Base-by-base conservation (phyloP, 2,888 invertebrate species). In the Hypolimnas misippus region DNA sequence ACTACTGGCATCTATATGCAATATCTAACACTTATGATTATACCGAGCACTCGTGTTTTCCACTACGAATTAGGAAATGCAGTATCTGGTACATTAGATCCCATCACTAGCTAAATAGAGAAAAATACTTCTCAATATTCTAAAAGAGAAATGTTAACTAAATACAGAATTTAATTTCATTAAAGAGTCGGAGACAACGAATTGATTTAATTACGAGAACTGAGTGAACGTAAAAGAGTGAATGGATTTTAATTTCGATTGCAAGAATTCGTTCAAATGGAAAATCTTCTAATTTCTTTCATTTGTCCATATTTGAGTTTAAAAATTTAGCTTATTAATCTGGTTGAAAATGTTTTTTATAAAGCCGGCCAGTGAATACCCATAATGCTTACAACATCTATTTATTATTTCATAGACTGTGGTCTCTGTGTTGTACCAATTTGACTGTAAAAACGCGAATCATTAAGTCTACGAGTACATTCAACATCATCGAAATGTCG, bases 201-300 rank as follows among this genome's bases (percentile, higher is more conserved):
- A 61, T 40, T 61, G 31, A 61, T 54, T 55, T 61, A 55, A 49
- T 55, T 61, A 61, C 38, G 29, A 25, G 21, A 61, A 55, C 50
- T 38, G 50, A 61, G 50, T 61, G 55, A 55, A 55, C 49, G 35
- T n/a, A 38, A 12, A 25, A 25, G 25, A 25, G 5, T 25, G 25
- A 25, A 25, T 25, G 51, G 57, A 51, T 60, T 61, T 61, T 61
- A 55, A 61, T 61, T 61, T 60, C 46, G 49, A 60, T 60, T 55
- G 54, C 33, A 55, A 60, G 53, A 60, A 54, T 60, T 61, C 54
- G 46, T 38, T 53, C 50, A 46, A 54, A 55, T 55, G 54, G 55
- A 61, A 55, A 55, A 35, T 49, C 38, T 61, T 50, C 31, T 55
- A 55, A 55, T 61, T 55, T 54, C 31, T 50, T 49, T 31, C 40